Evolutionary conservation across 2,113 vertebrate genomes (phyloP).

Genomic region (Triplophysa dalaica): DNA sequence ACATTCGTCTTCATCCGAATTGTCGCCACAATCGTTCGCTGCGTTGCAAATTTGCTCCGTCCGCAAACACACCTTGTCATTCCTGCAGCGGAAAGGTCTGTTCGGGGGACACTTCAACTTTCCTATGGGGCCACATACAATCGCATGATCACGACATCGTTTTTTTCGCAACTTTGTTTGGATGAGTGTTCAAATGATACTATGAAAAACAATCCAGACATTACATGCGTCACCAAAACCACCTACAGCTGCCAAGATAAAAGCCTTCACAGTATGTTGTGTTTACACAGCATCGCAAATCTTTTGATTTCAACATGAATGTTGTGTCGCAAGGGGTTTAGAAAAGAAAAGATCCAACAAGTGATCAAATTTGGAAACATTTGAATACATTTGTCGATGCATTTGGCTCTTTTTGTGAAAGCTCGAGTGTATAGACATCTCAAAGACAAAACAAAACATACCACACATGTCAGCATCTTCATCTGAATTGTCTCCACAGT

Average conservation of each 20-base stretch:
- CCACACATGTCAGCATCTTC: slow-evolving; percentile 48
- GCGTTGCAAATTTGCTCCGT: slow-evolving; percentile 78
- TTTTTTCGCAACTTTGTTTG: not conserved
- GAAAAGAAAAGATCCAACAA: too few relatives aligned
- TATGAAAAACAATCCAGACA: too few relatives aligned
- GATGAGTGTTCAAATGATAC: not conserved
- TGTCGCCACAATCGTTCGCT: slow-evolving; percentile 83
- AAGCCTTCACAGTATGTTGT: too few relatives aligned
- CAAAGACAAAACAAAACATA: slow-evolving; percentile 10
- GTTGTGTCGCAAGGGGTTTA: too few relatives aligned
- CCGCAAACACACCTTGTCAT: slow-evolving; percentile 79
- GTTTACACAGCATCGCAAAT: too few relatives aligned
- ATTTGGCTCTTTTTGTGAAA: not conserved
- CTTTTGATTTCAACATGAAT: too few relatives aligned
- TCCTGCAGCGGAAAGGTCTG: slow-evolving; percentile 78
- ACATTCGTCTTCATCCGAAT: slow-evolving; percentile 82
- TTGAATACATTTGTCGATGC: too few relatives aligned
- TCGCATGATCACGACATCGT: not conserved
- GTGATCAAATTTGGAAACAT: too few relatives aligned
- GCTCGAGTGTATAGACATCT: not conserved
- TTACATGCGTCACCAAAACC: too few relatives aligned
- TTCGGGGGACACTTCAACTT: slow-evolving; percentile 81
- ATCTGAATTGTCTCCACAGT: slow-evolving; percentile 74
- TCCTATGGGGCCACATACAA: slow-evolving; percentile 61
- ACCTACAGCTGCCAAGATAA: too few relatives aligned